These are phyloP conservation scores for Drosophila pseudotakahashii DNA, from an alignment of 2,888 invertebrate genomes.

Conservation along the genomic window DNA sequence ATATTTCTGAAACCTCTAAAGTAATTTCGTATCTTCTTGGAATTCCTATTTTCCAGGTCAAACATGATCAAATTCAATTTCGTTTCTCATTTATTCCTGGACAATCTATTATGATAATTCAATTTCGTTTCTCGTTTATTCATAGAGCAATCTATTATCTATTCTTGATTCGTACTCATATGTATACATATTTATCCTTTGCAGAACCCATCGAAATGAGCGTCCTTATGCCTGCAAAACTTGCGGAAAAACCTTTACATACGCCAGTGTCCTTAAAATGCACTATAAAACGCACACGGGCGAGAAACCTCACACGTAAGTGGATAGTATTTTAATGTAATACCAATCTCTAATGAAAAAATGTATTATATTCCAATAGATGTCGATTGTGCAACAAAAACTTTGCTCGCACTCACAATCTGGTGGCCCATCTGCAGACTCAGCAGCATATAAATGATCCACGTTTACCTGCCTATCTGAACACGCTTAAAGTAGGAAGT, in stretches of 20 bases:
- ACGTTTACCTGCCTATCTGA: conserved; percentile 55
- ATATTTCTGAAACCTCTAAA: too few species aligned
- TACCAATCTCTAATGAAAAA: background rate
- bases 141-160: too few species aligned
- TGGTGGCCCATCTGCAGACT: conserved; percentile 83
- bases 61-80: too few species aligned
- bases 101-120: too few species aligned
- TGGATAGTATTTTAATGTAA: background rate
- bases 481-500: conserved; percentile 33
- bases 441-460: conserved; percentile 82
- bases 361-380: conserved; percentile 37
- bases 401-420: conserved; percentile 82
- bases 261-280: conserved; percentile 82
- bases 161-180: too few species aligned
- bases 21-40: too few species aligned
- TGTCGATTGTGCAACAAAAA: conserved; percentile 82
- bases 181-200: background rate
- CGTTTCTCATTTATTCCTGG: too few species aligned
- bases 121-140: too few species aligned
- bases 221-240: conserved; percentile 81
- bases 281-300: conserved; percentile 83
- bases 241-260: conserved; percentile 83
- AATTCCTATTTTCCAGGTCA: too few species aligned
- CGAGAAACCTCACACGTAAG: conserved; percentile 82
- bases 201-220: conserved; percentile 83